Evolutionary conservation across 2,797 vertebrate species (phyloP).

Genomic region (Bucorvus abyssinicus): DNA sequence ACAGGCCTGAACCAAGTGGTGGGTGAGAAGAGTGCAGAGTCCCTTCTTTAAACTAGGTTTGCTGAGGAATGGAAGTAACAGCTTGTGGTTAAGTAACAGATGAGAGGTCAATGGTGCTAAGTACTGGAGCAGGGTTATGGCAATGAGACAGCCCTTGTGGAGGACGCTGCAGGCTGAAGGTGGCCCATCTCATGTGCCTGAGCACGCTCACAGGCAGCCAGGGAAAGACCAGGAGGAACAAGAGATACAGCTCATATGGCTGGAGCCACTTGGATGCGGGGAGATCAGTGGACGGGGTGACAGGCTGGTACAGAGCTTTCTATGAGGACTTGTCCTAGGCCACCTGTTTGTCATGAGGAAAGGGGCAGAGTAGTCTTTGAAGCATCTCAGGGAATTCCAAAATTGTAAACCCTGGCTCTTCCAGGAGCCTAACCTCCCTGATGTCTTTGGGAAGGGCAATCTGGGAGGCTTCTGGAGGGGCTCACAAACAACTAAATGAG

Average conservation of each 20-base stretch:
- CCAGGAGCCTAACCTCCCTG: not conserved
- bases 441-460: accelerated
- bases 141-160: not conserved
- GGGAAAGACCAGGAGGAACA: not conserved
- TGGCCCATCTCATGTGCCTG: not conserved
- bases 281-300: not conserved
- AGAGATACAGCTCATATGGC: accelerated
- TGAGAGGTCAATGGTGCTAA: not conserved
- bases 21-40: not conserved
- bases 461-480: not conserved
- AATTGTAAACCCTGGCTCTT: not conserved
- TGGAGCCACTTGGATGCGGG: not conserved
- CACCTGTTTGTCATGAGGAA: not conserved
- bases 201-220: not conserved
- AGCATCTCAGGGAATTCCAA: not conserved
- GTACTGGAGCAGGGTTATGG: not conserved
- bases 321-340: not conserved
- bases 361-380: not conserved
- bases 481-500: not conserved
- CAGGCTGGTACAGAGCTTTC: not conserved
- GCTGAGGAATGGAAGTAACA: not conserved
- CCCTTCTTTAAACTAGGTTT: not conserved
- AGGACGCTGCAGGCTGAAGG: not conserved
- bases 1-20: not conserved
- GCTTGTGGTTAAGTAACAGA: not conserved